Evolutionary conservation across 53 echinoderm and acorn worm genomes (phyloP).

Genomic region (Arbacia lixula): DNA sequence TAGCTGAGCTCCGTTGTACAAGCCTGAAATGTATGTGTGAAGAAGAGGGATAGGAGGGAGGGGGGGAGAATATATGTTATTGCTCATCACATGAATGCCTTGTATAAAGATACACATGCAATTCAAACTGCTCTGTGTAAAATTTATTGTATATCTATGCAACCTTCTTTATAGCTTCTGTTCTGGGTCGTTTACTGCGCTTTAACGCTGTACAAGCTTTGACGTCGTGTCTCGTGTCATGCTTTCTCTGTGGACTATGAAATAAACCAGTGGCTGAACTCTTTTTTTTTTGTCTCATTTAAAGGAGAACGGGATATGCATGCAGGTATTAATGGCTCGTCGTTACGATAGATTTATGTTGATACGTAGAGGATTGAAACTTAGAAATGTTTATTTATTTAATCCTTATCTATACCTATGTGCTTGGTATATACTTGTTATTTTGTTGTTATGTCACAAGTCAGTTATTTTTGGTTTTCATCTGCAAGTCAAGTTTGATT

Average conservation of each 20-base stretch:
- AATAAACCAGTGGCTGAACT: constrained; percentile 22
- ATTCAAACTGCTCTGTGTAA: constrained; percentile 4
- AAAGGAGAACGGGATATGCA: no score
- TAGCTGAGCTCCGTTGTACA: no score
- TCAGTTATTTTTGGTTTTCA: no score
- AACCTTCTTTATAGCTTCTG: neutral
- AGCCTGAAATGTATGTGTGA: no score
- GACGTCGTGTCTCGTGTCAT: neutral
- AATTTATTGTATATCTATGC: constrained; percentile 6
- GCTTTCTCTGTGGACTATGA: neutral
- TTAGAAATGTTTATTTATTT: constrained; percentile 7
- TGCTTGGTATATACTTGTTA: constrained; percentile 15
- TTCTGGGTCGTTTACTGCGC: no score
- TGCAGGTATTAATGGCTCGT: neutral
- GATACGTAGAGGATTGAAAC: neutral
- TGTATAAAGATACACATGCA: constrained; percentile 23
- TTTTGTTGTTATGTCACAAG: no score
- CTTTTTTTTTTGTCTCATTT: neutral
- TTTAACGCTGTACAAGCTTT: no score
- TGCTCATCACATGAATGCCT: constrained; percentile 25
- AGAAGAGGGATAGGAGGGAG: no score
- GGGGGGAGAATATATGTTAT: no score
- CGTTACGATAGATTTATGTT: neutral
- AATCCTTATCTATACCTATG: neutral
- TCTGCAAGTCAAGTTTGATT: no score